Evolutionary conservation across 2,797 vertebrate species (phyloP).

Genomic region (Melanogrammus aeglefinus): DNA sequence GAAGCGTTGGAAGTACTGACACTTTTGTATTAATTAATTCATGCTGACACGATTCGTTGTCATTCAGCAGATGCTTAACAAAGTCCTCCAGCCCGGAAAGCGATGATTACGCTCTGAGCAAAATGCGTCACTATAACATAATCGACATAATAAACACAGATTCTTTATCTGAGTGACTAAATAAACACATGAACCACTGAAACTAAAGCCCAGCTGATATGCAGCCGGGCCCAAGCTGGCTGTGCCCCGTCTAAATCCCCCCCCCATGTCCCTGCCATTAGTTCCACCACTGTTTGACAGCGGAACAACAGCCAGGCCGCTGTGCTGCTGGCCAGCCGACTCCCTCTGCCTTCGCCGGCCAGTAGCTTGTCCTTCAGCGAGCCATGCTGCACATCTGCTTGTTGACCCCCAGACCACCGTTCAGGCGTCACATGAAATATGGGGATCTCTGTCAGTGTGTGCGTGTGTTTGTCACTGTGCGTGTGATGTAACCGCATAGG

Average conservation of each 20-base stretch:
- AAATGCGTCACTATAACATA: not conserved
- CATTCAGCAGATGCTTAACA: not conserved
- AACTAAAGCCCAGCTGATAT: not conserved
- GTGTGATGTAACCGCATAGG: slow-evolving; percentile 24
- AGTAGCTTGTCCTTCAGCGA: slow-evolving; percentile 42
- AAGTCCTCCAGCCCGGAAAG: not conserved
- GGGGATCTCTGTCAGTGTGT: slow-evolving; percentile 1
- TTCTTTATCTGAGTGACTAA: not conserved
- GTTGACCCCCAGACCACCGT: slow-evolving; percentile 38
- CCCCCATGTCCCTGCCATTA: slow-evolving; percentile 34
- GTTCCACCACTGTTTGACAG: slow-evolving; percentile 46
- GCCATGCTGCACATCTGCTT: slow-evolving; percentile 59
- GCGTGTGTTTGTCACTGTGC: not conserved
- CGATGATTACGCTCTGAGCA: not conserved
- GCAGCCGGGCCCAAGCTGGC: not conserved
- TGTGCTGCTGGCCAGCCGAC: slow-evolving; percentile 30
- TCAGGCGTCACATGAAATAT: not conserved
- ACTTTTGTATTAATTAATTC: no score
- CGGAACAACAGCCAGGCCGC: slow-evolving; percentile 42
- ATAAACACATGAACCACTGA: not conserved
- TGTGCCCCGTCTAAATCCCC: slow-evolving; percentile 19
- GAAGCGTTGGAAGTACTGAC: not conserved
- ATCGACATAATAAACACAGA: not conserved
- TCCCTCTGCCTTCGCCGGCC: slow-evolving; percentile 37
- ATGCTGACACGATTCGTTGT: not conserved